Base-by-base conservation (phyloP, 2,113 vertebrate species). In the Serinus canaria region DNA sequence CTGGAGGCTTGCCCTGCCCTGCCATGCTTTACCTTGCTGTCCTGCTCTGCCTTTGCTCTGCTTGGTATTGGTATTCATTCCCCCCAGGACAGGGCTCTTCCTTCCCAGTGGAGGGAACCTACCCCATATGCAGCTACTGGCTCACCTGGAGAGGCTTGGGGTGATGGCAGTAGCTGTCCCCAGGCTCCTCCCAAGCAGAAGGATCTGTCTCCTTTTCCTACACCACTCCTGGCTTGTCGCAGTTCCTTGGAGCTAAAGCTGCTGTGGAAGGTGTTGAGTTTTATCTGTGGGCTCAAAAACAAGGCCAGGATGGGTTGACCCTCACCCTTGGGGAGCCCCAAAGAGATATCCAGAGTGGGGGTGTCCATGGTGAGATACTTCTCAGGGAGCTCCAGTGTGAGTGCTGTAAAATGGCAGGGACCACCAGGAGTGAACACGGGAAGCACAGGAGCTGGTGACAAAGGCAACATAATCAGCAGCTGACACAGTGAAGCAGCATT, bases 331-430 rank as follows among this genome's bases (percentile, higher is more conserved):
- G 9, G 22, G 20, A 96, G 2, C 58, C 20, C 28, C 56, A 31
- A 1, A 64, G 19, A 53, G 31, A 5, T 44, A 31, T 27, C 50
- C 66, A 37, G 33, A 41, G 33, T 14, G 10, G 17, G 6, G 23
- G 6, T 58, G 20, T 13, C 73, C 55, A 14, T 3, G 9, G 39
- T 0, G 0, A 70, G 43, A 43, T 7, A 21, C 19, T 80, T 49
- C 49, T 27, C 2, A 0, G 28, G n/a, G 27, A 60, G 0, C 15
- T 22, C 37, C 33, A 55, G 1, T 0, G 0, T 2, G 3, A n/a
- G 49, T 22, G 21, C 24, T 18, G 25, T 3, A 28, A 79, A 56
- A 64, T 24, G 37, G 10, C 1, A 4, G 53, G 35, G 21, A 72
- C 13, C 2, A 7, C 23, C 11, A 47, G 63, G n/a, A 41, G 39